Percentiles rank a stretch among this genome's conserved stretches.
Evolutionary conservation across 2,113 vertebrate genomes (phyloP).

Genomic region (Sprattus sprattus): DNA sequence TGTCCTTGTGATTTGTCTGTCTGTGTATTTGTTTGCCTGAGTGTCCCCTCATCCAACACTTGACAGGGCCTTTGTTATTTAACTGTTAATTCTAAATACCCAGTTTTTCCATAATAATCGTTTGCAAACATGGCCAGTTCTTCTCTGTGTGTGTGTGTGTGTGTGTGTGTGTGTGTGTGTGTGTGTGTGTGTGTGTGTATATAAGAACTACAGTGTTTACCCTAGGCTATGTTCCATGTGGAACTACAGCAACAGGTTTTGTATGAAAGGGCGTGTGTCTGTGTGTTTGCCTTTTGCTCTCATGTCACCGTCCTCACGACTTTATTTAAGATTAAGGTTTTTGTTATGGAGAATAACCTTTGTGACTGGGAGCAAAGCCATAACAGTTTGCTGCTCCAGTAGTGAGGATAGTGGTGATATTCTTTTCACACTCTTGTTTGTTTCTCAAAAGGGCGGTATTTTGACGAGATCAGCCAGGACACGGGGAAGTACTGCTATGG

Average conservation of each 20-base stretch:
- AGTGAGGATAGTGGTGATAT: not conserved
- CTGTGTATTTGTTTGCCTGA: not conserved
- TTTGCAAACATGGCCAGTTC: not conserved
- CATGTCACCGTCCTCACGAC: not conserved
- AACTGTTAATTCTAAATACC: conserved; percentile 12
- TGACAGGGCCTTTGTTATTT: not conserved
- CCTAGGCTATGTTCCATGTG: not conserved
- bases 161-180: not conserved
- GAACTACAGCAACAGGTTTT: not conserved
- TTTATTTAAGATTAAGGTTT: not conserved
- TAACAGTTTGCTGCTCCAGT: not conserved
- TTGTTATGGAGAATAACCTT: not conserved
- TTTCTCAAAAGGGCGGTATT: conserved; percentile 84
- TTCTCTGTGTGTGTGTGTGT: conserved; percentile 24
- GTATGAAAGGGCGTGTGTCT: conserved; percentile 23
- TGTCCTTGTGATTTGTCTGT: not conserved
- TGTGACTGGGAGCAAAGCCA: not conserved
- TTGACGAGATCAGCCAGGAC: conserved; percentile 99
- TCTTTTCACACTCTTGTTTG: not conserved
- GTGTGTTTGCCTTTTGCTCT: not conserved
- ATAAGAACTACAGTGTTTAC: not conserved
- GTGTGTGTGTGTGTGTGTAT: too few relatives aligned
- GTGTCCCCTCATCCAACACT: not conserved
- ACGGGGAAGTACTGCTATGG: conserved; percentile 99
- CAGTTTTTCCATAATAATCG: conserved; percentile 24